A percentile compares a stretch with the other conserved stretches of the same genome.
phyloP scores from a whole-genome alignment of 2,888 invertebrate genomes.

The Shargacucullia verbasci region DNA sequence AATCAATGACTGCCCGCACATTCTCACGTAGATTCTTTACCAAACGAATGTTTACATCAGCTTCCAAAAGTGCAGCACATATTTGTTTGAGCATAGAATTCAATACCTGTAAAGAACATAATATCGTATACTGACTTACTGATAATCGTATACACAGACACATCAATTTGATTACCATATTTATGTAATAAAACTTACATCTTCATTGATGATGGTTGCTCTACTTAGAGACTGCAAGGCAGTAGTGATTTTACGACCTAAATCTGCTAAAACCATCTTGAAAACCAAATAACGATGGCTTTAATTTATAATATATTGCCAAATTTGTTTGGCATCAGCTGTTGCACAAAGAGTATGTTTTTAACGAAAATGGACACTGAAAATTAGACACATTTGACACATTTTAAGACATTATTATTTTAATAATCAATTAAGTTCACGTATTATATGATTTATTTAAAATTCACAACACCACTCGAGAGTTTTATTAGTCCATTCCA shows the following conservation, averaged over 20 bases:
- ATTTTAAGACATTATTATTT: slow-evolving; percentile 47
- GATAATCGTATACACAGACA: not conserved
- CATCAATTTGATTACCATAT: slow-evolving; percentile 7
- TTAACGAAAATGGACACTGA: slow-evolving; percentile 39
- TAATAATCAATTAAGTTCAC: slow-evolving; percentile 15
- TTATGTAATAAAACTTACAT: slow-evolving; percentile 89
- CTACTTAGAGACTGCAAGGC: slow-evolving; percentile 99
- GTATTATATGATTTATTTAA: slow-evolving; percentile 17
- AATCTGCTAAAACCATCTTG: slow-evolving; percentile 99
- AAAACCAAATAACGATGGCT: slow-evolving; percentile 43
- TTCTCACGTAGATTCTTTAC: slow-evolving; percentile 99
- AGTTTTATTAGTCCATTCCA: slow-evolving; percentile 33
- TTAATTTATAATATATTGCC: slow-evolving; percentile 42
- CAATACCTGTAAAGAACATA: slow-evolving; percentile 92
- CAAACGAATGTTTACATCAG: slow-evolving; percentile 98
- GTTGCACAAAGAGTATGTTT: slow-evolving; percentile 49
- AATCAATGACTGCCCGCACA: slow-evolving; percentile 99
- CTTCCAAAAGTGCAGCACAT: slow-evolving; percentile 98
- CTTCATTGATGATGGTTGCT: slow-evolving; percentile 99
- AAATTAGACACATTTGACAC: slow-evolving; percentile 32
- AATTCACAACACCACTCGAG: slow-evolving; percentile 45
- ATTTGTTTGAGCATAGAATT: slow-evolving; percentile 99
- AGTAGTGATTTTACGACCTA: slow-evolving; percentile 99
- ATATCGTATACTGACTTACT: slow-evolving; percentile 4
- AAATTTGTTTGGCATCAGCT: slow-evolving; percentile 63